A percentile compares a stretch with the other conserved stretches of the same genome.
Conservation (phyloP, 2,797 vertebrate genomes). For the Mus minutoides region DNA sequence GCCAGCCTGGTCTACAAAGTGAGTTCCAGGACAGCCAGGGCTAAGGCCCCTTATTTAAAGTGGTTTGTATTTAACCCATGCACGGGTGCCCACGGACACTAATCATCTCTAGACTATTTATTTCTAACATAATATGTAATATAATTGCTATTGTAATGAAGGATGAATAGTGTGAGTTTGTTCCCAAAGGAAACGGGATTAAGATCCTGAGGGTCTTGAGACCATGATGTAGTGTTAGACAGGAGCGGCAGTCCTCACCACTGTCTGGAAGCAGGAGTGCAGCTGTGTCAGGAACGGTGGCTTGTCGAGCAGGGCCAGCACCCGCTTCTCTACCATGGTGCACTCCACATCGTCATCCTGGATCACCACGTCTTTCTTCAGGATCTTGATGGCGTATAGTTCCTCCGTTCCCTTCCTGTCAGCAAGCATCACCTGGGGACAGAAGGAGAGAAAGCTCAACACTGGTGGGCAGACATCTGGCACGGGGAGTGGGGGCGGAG, state of each 20-base stretch:
- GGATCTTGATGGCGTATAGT: constrained; percentile 97
- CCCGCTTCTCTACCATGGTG: constrained; percentile 98
- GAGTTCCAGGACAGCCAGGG: no score
- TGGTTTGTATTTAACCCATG: neutral
- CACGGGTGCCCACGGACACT: fast-evolving
- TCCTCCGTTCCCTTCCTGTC: constrained; percentile 97
- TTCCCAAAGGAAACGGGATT: neutral
- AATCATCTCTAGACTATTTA: neutral
- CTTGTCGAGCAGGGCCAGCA: constrained; percentile 95
- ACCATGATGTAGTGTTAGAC: neutral
- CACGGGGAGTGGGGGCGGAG: fast-evolving
- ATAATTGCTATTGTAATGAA: neutral
- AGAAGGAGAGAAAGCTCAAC: neutral
- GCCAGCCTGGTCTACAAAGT: no score
- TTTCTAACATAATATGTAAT: neutral
- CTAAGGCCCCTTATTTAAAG: neutral
- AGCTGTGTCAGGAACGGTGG: constrained; percentile 97
- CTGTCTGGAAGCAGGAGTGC: constrained; percentile 99
- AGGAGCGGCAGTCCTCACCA: constrained; percentile 87
- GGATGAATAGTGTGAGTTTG: neutral
- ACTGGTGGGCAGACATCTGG: fast-evolving
- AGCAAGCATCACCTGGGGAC: constrained; percentile 94
- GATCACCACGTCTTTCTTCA: constrained; percentile 99
- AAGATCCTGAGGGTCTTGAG: neutral
- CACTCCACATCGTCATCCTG: constrained; percentile 99